Evolutionary conservation across 2,888 invertebrate species (phyloP).

Genomic region (Julus scanicus): DNA sequence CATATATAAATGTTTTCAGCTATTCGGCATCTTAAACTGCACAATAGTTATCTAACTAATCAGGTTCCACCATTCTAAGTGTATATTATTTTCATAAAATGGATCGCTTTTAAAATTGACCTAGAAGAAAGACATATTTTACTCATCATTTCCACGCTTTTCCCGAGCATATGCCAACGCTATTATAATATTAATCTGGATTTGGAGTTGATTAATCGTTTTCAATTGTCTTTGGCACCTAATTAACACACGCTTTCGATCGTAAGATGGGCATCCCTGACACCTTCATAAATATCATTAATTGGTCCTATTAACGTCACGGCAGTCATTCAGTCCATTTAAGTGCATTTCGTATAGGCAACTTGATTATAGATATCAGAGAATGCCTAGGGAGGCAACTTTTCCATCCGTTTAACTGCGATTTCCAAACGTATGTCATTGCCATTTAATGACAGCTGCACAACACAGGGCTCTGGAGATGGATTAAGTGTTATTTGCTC

Average conservation of each 20-base stretch:
- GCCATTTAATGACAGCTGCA: slow-evolving; percentile 41
- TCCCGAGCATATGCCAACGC: neutral
- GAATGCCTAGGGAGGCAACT: slow-evolving; percentile 22
- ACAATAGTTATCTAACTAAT: no score
- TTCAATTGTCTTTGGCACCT: slow-evolving; percentile 39
- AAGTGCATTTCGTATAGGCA: slow-evolving; percentile 35
- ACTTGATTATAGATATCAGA: slow-evolving; percentile 41
- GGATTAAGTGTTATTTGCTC: slow-evolving; percentile 21
- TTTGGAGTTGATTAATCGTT: slow-evolving; percentile 12
- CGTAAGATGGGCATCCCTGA: slow-evolving; percentile 4
- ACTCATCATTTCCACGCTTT: neutral
- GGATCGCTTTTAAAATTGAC: neutral
- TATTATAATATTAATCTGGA: slow-evolving; percentile 29
- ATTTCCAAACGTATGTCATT: slow-evolving; percentile 40
- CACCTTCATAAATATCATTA: slow-evolving; percentile 47
- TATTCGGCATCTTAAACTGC: no score
- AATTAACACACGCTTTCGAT: slow-evolving; percentile 23
- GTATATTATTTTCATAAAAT: no score
- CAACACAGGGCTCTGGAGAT: slow-evolving; percentile 23
- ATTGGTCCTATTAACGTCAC: slow-evolving; percentile 43
- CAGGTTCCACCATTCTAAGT: no score
- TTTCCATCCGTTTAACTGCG: slow-evolving; percentile 45
- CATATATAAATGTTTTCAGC: no score
- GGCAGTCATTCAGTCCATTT: slow-evolving; percentile 9
- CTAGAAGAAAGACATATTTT: neutral